Conservation (phyloP, 2,113 vertebrate genomes). For the Mungos mungo region DNA sequence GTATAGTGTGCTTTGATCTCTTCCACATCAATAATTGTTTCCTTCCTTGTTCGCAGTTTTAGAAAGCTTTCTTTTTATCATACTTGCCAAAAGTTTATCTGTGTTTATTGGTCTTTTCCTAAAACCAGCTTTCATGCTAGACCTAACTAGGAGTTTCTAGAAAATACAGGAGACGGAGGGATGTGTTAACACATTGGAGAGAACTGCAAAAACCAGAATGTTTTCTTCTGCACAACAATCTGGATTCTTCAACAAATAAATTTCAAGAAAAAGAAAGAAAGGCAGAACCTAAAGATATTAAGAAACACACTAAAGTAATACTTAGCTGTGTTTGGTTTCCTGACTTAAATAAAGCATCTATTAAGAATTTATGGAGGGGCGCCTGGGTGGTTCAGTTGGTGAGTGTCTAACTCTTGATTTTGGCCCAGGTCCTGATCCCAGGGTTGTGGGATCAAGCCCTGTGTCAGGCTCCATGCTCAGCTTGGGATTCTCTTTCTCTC, state of each 20-base stretch:
- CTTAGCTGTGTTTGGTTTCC: background rate
- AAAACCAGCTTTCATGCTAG: background rate
- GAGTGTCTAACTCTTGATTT: no score
- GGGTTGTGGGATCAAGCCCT: no score
- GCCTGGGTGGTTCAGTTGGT: no score
- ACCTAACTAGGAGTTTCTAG: background rate
- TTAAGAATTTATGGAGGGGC: background rate
- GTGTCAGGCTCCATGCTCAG: no score
- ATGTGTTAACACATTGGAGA: background rate
- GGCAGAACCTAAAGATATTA: background rate
- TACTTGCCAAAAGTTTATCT: background rate
- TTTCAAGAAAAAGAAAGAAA: background rate
- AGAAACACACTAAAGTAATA: background rate
- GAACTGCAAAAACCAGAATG: background rate
- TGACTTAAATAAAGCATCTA: background rate
- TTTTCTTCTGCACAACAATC: background rate
- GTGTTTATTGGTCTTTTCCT: background rate
- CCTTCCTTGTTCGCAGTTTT: background rate
- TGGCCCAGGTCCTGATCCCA: no score
- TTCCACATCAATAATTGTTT: background rate
- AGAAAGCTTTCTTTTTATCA: background rate
- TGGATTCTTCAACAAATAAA: background rate
- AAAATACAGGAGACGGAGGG: background rate
- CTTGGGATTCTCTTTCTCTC: no score
- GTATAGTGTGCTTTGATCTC: background rate